phyloP scores from a whole-genome alignment of 2,797 vertebrate species.

The Hippoglossus hippoglossus region DNA sequence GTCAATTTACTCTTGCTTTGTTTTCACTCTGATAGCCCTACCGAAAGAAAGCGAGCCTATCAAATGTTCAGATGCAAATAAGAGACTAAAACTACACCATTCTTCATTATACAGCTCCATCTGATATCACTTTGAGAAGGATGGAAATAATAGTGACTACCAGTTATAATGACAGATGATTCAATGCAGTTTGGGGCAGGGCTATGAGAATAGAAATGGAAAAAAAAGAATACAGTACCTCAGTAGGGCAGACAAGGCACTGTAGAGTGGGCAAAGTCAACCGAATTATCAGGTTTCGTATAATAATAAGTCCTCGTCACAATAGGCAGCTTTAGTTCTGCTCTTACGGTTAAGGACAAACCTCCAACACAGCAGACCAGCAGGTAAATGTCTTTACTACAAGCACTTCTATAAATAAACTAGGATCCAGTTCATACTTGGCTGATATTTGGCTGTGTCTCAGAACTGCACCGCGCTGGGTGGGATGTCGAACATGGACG shows the following conservation, averaged over 20 bases:
- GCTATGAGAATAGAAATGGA: neutral
- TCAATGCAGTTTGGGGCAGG: neutral
- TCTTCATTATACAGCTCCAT: too few species aligned
- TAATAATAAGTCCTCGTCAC: neutral
- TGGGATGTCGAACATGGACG: slow-evolving; percentile 97
- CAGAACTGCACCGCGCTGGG: slow-evolving; percentile 96
- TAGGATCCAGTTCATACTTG: slow-evolving; percentile 12
- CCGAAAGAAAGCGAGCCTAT: too few species aligned
- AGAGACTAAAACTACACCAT: too few species aligned
- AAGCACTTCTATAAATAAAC: neutral
- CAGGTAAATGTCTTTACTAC: neutral
- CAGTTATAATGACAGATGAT: too few species aligned
- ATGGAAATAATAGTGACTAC: too few species aligned
- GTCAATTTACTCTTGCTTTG: too few species aligned
- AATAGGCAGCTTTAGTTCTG: neutral
- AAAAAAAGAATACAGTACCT: neutral
- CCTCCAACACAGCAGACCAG: neutral
- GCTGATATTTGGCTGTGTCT: slow-evolving; percentile 37
- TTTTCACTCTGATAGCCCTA: too few species aligned
- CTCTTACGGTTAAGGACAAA: neutral
- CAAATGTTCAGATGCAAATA: too few species aligned
- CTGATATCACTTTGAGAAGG: too few species aligned
- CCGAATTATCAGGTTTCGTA: slow-evolving; percentile 5
- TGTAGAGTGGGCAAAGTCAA: slow-evolving; percentile 18
- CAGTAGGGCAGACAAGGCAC: slow-evolving; percentile 34